A percentile compares a stretch with the other conserved stretches of the same genome.
These are phyloP conservation scores for Parnassius mnemosyne DNA, from an alignment of 2,888 invertebrate species.

Conservation along the genomic window DNA sequence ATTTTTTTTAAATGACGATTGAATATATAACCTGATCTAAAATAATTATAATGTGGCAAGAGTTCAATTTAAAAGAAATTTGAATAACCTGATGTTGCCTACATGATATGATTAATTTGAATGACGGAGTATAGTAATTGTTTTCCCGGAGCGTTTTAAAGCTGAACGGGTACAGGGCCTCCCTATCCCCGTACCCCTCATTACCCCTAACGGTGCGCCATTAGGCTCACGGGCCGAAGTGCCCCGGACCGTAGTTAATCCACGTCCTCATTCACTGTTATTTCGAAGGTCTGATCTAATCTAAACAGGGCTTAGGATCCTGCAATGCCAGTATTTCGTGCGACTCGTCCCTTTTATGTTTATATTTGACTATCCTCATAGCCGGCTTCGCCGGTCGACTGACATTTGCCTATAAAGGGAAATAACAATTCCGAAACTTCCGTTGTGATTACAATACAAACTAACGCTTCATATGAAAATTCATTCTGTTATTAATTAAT, in stretches of 20 bases:
- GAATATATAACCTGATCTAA: too few relatives aligned
- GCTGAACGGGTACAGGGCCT: constrained; percentile 47
- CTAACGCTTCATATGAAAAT: constrained; percentile 60
- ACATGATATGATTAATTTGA: constrained; percentile 28
- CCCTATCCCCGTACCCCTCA: constrained; percentile 66
- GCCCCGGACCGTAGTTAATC: constrained; percentile 80
- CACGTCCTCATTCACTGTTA: constrained; percentile 81
- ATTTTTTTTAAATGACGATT: too few relatives aligned
- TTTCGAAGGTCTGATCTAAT: constrained; percentile 81
- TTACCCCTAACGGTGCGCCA: constrained; percentile 76
- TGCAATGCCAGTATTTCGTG: constrained; percentile 76
- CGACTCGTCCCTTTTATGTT: constrained; percentile 76
- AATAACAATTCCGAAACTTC: constrained; percentile 71
- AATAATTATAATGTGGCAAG: too few relatives aligned
- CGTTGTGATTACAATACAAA: constrained; percentile 47
- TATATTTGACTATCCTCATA: constrained; percentile 68
- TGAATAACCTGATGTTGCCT: too few relatives aligned
- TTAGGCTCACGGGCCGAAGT: constrained; percentile 77
- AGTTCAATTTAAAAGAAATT: not conserved
- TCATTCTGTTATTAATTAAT: constrained; percentile 47
- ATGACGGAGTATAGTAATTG: constrained; percentile 42
- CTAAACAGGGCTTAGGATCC: constrained; percentile 79
- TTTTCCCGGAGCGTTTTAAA: constrained; percentile 45
- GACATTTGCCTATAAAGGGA: constrained; percentile 70
- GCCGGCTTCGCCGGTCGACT: constrained; percentile 56